Conservation (phyloP, 2,888 invertebrate species). For the Lasius platythorax region DNA sequence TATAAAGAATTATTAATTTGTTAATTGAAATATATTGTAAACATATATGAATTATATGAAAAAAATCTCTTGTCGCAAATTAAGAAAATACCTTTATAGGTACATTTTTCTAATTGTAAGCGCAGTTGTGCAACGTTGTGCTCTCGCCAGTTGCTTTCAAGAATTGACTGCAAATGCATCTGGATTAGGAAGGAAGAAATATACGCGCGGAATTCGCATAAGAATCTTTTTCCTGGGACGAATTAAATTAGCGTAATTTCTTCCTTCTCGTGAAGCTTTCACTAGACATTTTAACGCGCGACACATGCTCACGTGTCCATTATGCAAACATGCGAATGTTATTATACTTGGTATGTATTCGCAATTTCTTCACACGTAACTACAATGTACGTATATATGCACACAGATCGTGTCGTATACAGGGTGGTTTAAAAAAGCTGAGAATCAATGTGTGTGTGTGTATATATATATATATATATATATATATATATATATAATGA, state of each 20-base stretch:
- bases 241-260: slow-evolving; percentile 29
- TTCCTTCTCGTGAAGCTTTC: not conserved
- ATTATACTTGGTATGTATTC: not conserved
- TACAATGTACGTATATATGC: not conserved
- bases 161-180: slow-evolving; percentile 1
- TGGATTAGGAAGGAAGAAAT: not conserved
- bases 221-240: not conserved
- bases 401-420: not conserved
- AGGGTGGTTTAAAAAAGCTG: not conserved
- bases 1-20: not conserved
- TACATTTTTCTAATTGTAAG: not conserved
- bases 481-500: too few species aligned
- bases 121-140: too few species aligned
- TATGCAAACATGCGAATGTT: slow-evolving; percentile 32
- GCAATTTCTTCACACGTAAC: slow-evolving; percentile 12
- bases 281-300: slow-evolving; percentile 30
- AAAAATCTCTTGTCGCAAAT: not conserved
- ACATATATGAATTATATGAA: not conserved
- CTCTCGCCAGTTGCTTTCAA: not conserved
- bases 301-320: slow-evolving; percentile 41
- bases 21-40: not conserved
- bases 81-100: not conserved
- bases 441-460: not conserved
- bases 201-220: not conserved
- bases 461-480: too few species aligned